Evolutionary conservation across 2,113 vertebrate species (phyloP).

Genomic region (Noturus placidus): DNA sequence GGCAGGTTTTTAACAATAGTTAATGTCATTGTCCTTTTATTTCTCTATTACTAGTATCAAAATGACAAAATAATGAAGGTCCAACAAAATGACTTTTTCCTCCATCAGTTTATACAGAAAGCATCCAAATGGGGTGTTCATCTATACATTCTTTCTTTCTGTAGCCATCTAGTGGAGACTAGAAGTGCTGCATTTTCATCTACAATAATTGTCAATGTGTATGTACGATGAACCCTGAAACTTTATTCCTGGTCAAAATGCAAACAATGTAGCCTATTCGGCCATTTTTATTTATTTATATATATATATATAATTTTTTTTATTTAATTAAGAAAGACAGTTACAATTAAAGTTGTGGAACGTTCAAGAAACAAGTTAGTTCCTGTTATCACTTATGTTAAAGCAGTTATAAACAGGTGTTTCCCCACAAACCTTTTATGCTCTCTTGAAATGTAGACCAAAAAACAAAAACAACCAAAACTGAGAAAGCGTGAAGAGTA

Average conservation of each 20-base stretch:
- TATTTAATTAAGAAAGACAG: background rate
- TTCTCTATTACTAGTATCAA: background rate
- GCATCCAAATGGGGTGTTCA: background rate
- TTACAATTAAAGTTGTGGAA: background rate
- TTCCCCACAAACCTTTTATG: background rate
- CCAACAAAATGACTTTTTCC: background rate
- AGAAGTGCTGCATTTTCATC: background rate
- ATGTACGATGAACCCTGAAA: background rate
- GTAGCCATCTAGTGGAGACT: conserved; percentile 4
- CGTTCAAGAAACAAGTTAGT: background rate
- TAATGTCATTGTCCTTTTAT: background rate
- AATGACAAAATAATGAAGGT: background rate
- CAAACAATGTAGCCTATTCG: background rate
- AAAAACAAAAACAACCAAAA: background rate
- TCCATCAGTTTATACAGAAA: background rate
- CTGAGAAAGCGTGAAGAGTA: background rate
- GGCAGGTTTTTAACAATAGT: background rate
- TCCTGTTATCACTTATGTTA: background rate
- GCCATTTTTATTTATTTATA: no score
- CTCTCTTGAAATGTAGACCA: background rate
- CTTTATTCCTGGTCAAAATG: background rate
- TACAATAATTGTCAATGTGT: background rate
- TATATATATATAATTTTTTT: no score
- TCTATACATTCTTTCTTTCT: background rate
- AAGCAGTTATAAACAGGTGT: background rate